Evolutionary conservation across 1,140 invertebrate genomes (phyloP).

Genomic region (Rhagoletis zephyria): DNA sequence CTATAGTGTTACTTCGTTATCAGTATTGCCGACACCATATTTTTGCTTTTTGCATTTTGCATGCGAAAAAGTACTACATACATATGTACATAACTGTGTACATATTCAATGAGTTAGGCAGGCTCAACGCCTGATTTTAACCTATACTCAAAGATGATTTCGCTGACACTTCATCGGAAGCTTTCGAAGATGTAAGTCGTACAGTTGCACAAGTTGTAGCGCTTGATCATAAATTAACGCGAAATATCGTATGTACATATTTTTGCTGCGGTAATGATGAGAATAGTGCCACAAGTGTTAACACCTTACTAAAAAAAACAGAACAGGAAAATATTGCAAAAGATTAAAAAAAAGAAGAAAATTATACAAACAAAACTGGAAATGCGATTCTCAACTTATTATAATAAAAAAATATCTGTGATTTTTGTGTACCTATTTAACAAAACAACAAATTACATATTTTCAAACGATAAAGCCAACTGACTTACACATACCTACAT

Average conservation of each 20-base stretch:
- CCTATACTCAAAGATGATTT: neutral
- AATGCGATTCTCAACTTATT: neutral
- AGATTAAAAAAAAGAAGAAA: neutral
- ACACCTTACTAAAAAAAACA: neutral
- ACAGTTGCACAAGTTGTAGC: slow-evolving; percentile 3
- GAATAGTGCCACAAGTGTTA: slow-evolving; percentile 15
- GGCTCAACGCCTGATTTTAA: neutral
- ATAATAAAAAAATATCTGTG: slow-evolving; percentile 1
- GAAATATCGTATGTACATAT: neutral
- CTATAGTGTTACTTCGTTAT: too few relatives aligned
- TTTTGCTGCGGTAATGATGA: slow-evolving; percentile 32
- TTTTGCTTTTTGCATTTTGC: too few relatives aligned
- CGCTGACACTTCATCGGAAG: slow-evolving; percentile 36
- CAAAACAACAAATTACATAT: neutral
- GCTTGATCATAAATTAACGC: slow-evolving; percentile 43
- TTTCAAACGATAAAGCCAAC: neutral
- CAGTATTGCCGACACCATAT: too few relatives aligned
- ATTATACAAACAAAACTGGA: neutral
- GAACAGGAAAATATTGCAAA: neutral
- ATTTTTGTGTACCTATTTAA: slow-evolving; percentile 46
- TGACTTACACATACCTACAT: neutral
- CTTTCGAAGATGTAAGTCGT: slow-evolving; percentile 46
- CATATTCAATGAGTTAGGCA: neutral
- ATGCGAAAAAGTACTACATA: too few relatives aligned
- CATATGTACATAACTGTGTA: too few relatives aligned